Evolutionary conservation across 2,888 invertebrate species (phyloP), one percentile per base, ranked within the genome.

Genomic region (Fabriciana adippe): DNA sequence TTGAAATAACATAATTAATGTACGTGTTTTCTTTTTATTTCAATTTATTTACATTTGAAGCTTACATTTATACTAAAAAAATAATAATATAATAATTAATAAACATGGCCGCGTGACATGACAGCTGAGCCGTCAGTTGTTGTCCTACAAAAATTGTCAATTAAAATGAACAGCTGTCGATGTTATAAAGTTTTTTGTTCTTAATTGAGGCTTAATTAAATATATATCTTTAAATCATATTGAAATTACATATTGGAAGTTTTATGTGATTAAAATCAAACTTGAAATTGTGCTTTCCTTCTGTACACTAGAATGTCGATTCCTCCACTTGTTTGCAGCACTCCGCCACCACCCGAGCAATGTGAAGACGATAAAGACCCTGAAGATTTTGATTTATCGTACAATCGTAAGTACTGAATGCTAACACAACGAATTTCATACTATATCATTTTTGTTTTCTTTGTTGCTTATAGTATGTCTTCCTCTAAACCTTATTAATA

Each of bases 291-390:
- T 26, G 47, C 50, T 48, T 41, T 45, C 45, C 48, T 55, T 41
- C 18, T 68, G 48, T 48, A 48, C 13, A 65, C 61, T 74, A 90
- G 78, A 78, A 94, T 94, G 94, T 94, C 94, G 80, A 94, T 95
- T 83, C 95, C 95, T 83, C 95, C 95, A 72, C 89, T 95, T 76
- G 94, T 95, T 77, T 94, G 95, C 77, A 94, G 94, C 69, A 94
- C 95, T 77, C 95, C 95, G 78, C 95, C 95, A 72, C 95, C 95
- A 69, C 92, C 94, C 69, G 94, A 94, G 74, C 94, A 94, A 78
- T 94, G 94, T 72, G 95, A 94, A 66, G 94, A 94, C 70, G 94
- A 94, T 70, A 94, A 94, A 81, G 94, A 95, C 68, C 83, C 81
- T 66, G 91, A 89, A 73, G 92, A 93, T 73, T 92, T 89, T 75